A percentile compares a stretch with the other conserved stretches of the same genome.
Conservation (phyloP, 2,113 vertebrate species). For the Phycodurus eques region DNA sequence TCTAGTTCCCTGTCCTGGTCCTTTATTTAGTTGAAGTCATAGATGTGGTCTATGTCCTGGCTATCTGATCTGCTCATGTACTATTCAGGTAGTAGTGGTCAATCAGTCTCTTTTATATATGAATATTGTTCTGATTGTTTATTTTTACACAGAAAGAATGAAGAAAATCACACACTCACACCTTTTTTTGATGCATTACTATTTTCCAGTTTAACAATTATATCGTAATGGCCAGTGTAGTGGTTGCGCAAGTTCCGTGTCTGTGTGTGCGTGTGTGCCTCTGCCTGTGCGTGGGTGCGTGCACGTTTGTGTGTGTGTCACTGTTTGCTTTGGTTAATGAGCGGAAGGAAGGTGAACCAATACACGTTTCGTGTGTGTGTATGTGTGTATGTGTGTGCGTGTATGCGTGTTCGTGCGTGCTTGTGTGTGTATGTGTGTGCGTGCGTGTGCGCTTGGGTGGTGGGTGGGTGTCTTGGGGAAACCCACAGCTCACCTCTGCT, state of each 20-base stretch:
- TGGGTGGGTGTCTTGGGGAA: slow-evolving; percentile 48
- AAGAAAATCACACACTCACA: background rate
- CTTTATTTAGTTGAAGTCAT: too few relatives aligned
- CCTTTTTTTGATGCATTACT: background rate
- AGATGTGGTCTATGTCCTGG: too few relatives aligned
- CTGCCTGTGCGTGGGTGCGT: too few relatives aligned
- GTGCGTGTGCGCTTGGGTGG: slow-evolving; percentile 27
- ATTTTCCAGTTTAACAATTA: background rate
- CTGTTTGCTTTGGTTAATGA: slow-evolving; percentile 68
- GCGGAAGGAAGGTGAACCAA: slow-evolving; percentile 63
- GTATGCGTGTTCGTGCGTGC: slow-evolving; percentile 26
- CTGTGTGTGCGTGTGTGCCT: too few relatives aligned
- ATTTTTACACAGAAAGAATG: background rate
- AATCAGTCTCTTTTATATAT: too few relatives aligned
- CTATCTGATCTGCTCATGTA: too few relatives aligned
- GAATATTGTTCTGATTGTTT: too few relatives aligned
- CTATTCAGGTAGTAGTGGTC: too few relatives aligned
- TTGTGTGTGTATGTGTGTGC: slow-evolving; percentile 26
- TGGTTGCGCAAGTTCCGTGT: background rate
- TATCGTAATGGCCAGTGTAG: slow-evolving; percentile 11
- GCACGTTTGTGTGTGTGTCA: background rate
- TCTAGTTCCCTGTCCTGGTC: too few relatives aligned
- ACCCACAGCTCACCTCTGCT: slow-evolving; percentile 54
- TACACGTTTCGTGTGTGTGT: slow-evolving; percentile 26
- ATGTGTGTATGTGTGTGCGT: slow-evolving; percentile 26